phyloP scores from a whole-genome alignment of 2,888 invertebrate species.

The Dryocosmus kuriphilus region DNA sequence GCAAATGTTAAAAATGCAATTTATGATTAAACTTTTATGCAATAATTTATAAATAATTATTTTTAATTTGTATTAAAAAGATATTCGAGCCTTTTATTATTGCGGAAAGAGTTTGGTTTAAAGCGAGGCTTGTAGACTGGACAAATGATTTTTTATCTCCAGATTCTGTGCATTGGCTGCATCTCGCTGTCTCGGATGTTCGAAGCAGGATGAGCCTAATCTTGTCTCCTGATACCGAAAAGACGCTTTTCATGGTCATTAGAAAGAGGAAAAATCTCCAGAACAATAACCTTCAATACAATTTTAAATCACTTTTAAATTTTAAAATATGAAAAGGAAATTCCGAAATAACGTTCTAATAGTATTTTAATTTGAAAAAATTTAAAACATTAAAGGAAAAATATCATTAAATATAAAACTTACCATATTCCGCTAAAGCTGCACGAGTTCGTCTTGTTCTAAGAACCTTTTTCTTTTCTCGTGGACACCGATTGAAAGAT shows the following conservation, averaged over 20 bases:
- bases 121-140: background rate
- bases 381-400: background rate
- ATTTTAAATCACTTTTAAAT: background rate
- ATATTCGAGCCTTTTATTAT: background rate
- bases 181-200: conserved; percentile 25
- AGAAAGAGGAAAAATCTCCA: background rate
- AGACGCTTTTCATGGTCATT: conserved; percentile 33
- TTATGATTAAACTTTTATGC: background rate
- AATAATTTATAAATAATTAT: background rate
- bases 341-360: too few relatives aligned
- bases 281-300: background rate
- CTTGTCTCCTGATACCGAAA: conserved; percentile 32
- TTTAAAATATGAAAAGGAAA: background rate
- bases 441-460: background rate
- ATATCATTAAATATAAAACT: conserved; percentile 1
- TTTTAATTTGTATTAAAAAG: background rate
- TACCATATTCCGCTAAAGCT: background rate
- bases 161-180: conserved; percentile 34
- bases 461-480: background rate
- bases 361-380: background rate
- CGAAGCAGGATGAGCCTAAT: conserved; percentile 31
- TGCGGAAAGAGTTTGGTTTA: background rate
- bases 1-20: background rate
- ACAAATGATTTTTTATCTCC: conserved; percentile 31
- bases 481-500: conserved; percentile 56